A percentile compares a stretch with the other conserved stretches of the same genome.
phyloP scores from a whole-genome alignment of 2,888 invertebrate species.

The Noctua janthe region DNA sequence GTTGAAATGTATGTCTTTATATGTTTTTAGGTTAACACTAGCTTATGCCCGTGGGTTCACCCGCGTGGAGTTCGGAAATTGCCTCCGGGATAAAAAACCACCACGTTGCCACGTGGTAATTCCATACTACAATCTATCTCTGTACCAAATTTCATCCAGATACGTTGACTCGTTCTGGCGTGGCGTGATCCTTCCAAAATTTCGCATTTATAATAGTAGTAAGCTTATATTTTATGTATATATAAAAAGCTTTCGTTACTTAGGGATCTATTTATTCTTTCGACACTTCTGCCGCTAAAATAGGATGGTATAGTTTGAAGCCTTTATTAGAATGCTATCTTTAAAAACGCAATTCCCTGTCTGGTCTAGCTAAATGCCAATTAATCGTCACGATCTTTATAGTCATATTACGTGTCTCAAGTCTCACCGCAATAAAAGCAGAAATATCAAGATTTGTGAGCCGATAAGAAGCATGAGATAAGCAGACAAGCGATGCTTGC shows the following conservation, averaged over 20 bases:
- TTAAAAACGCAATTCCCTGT: background rate
- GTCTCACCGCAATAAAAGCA: conserved; percentile 21
- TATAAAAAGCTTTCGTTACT: background rate
- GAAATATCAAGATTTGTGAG: conserved; percentile 36
- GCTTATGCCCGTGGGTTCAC: background rate
- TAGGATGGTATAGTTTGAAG: background rate
- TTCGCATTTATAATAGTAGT: background rate
- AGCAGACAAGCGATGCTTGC: conserved; percentile 18
- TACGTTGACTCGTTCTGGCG: background rate
- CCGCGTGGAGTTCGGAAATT: background rate
- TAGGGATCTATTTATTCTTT: background rate
- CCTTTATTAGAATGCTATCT: background rate
- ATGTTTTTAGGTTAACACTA: background rate
- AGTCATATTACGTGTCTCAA: conserved; percentile 28
- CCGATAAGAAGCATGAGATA: conserved; percentile 41
- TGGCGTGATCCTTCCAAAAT: background rate
- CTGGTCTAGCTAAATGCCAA: background rate
- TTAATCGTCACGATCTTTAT: conserved; percentile 20
- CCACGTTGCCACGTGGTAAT: too few species aligned
- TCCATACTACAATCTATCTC: too few species aligned
- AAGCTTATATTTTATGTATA: background rate
- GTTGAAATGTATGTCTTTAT: background rate
- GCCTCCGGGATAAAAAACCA: background rate
- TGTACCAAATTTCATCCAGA: background rate
- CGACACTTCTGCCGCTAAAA: background rate